A percentile compares a stretch with the other conserved stretches of the same genome.
Conservation (phyloP, 2,888 invertebrate genomes). For the Mamestra brassicae region DNA sequence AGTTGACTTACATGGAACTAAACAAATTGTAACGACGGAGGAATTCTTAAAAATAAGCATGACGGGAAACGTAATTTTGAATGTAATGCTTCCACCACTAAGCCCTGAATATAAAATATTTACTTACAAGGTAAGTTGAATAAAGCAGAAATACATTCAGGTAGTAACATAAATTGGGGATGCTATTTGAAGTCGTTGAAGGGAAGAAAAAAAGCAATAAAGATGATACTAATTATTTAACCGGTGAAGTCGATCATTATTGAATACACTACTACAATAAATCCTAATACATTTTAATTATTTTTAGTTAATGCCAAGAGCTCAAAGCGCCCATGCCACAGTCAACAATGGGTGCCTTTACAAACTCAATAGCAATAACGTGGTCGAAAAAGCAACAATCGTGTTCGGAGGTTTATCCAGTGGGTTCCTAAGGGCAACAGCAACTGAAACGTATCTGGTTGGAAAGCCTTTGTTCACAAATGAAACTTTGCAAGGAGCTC, state of each 20-base stretch:
- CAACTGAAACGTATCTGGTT: constrained; percentile 86
- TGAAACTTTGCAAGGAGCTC: constrained; percentile 79
- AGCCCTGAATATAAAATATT: constrained; percentile 86
- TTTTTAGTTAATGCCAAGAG: constrained; percentile 92
- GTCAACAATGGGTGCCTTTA: constrained; percentile 94
- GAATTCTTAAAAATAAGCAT: constrained; percentile 83
- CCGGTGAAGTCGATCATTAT: too few relatives aligned
- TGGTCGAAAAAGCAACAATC: constrained; percentile 83
- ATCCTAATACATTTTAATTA: not conserved
- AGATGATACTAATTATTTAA: not conserved
- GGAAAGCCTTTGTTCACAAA: constrained; percentile 83
- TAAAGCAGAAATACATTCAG: too few relatives aligned
- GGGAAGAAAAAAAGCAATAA: too few relatives aligned
- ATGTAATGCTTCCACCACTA: constrained; percentile 89
- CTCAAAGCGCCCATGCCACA: constrained; percentile 94
- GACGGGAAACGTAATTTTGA: constrained; percentile 87
- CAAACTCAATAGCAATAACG: constrained; percentile 63
- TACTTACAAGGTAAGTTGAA: constrained; percentile 91
- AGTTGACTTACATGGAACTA: constrained; percentile 33
- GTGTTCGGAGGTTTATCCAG: constrained; percentile 91
- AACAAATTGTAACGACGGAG: constrained; percentile 75
- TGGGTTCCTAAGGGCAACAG: constrained; percentile 82
- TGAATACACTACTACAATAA: too few relatives aligned
- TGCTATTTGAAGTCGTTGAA: too few relatives aligned
- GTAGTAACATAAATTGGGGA: too few relatives aligned